These are phyloP conservation scores for Actinostola sp. DNA, from an alignment of 92 coral and sea anemone genomes.

Conservation along the genomic window DNA sequence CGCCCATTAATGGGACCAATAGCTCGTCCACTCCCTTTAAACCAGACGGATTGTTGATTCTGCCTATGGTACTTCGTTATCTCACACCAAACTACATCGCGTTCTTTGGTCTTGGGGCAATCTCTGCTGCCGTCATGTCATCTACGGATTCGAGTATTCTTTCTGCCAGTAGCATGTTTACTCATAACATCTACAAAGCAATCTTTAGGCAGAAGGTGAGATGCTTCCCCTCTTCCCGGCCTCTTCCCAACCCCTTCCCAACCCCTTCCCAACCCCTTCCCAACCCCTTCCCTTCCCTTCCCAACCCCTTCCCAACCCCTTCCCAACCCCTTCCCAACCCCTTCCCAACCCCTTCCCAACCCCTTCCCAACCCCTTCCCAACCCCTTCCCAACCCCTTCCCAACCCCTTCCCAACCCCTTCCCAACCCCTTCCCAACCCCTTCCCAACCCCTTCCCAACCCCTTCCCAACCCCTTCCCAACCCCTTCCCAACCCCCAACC, in stretches of 20 bases:
- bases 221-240: no score
- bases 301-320: no score
- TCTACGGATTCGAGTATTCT: slow-evolving; percentile 59
- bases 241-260: neutral
- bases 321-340: no score
- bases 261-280: neutral
- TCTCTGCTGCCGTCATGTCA: slow-evolving; percentile 71
- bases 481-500: no score
- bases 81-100: slow-evolving; percentile 56
- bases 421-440: no score
- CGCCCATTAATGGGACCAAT: neutral
- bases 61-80: slow-evolving; percentile 57
- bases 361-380: no score
- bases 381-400: no score
- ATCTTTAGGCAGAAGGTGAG: slow-evolving; percentile 57
- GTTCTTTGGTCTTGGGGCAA: slow-evolving; percentile 56
- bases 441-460: no score
- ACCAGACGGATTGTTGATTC: slow-evolving; percentile 22
- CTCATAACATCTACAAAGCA: slow-evolving; percentile 48
- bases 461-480: no score
- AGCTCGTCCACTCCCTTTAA: slow-evolving; percentile 17
- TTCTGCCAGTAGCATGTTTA: slow-evolving; percentile 48
- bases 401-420: no score
- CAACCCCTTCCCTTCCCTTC: neutral
- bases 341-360: no score